phyloP scores from a whole-genome alignment of 2,797 vertebrate genomes.

The Pyrocephalus nanus region DNA sequence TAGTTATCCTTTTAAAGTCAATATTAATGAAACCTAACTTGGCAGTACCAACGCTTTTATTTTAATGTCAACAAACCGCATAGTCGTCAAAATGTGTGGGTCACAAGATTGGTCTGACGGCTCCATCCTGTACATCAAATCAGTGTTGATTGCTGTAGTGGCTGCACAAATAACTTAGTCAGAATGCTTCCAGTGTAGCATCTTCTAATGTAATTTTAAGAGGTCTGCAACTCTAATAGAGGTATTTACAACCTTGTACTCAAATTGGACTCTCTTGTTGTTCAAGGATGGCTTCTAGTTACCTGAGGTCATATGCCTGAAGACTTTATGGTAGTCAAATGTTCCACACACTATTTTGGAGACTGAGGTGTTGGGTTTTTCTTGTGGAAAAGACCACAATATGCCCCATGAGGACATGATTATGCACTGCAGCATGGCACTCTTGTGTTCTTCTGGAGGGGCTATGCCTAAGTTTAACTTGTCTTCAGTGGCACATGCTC shows the following conservation, averaged over 20 bases:
- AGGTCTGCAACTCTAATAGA: background rate
- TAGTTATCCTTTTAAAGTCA: constrained; percentile 10
- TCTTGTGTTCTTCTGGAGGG: background rate
- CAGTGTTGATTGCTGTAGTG: background rate
- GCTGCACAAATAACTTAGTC: background rate
- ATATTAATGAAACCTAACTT: background rate
- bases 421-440: background rate
- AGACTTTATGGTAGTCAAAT: background rate
- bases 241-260: background rate
- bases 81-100: background rate
- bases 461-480: accelerated
- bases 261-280: background rate
- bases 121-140: background rate
- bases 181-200: background rate
- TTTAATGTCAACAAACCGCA: background rate
- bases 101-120: background rate
- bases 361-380: background rate
- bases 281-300: background rate
- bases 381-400: background rate
- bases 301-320: background rate
- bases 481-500: background rate
- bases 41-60: background rate
- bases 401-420: accelerated
- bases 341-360: background rate
- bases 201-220: background rate